Evolutionary conservation across 1,140 invertebrate species (phyloP).

Genomic region (Meloidogyne chitwoodi): DNA sequence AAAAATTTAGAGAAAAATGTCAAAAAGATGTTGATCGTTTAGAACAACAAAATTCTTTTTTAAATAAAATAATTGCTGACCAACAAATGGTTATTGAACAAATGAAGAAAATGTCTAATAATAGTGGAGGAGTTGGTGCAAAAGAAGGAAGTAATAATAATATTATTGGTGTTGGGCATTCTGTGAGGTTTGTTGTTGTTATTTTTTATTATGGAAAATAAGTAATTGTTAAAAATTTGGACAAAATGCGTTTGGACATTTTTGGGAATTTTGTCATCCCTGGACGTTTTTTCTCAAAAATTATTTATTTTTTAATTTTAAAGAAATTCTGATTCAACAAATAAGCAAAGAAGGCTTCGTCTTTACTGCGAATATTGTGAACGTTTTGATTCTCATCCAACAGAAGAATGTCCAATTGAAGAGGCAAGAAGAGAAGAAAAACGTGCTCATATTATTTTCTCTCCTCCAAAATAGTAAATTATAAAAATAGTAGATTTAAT

Average conservation of each 20-base stretch:
- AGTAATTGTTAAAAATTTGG: too few species aligned
- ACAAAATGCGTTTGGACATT: too few species aligned
- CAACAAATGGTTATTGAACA: not conserved
- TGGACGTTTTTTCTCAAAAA: too few species aligned
- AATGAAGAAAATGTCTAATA: slow-evolving; percentile 7
- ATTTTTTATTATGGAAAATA: too few species aligned
- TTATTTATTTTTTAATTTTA: not conserved
- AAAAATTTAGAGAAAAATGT: not conserved
- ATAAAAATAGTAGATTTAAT: not conserved
- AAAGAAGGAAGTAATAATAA: not conserved
- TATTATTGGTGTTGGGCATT: not conserved
- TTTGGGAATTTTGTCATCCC: not conserved
- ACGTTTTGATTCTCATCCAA: slow-evolving; percentile 89
- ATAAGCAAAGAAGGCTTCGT: slow-evolving; percentile 63
- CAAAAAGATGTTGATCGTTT: not conserved
- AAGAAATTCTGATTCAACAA: not conserved
- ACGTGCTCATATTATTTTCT: slow-evolving; percentile 6
- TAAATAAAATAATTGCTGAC: slow-evolving; percentile 6
- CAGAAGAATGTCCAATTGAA: slow-evolving; percentile 84
- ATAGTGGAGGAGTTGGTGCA: not conserved
- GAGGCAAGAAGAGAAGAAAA: slow-evolving; percentile 12
- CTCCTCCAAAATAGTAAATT: not conserved
- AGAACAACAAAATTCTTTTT: slow-evolving; percentile 4
- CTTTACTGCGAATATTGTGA: slow-evolving; percentile 96
- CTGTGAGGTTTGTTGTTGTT: not conserved